These are phyloP conservation scores for Anhinga rufa DNA, from an alignment of 2,113 vertebrate genomes.

Conservation along the genomic window DNA sequence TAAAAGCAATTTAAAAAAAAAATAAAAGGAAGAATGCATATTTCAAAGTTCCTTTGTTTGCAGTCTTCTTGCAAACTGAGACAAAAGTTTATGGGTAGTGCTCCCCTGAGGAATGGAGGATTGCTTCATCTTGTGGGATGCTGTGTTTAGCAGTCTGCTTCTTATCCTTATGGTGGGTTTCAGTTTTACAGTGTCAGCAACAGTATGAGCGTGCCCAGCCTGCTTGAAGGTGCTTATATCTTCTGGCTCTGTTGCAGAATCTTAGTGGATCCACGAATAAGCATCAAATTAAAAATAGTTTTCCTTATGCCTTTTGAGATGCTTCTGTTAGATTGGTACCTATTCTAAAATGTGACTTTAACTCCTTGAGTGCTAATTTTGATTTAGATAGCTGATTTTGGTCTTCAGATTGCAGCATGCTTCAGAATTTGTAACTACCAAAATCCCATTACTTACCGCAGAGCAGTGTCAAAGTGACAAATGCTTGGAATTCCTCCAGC, in stretches of 20 bases:
- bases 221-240: background rate
- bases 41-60: background rate
- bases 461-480: conserved; percentile 32
- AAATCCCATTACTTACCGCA: background rate
- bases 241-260: background rate
- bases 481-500: conserved; percentile 43
- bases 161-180: background rate
- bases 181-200: background rate
- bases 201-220: background rate
- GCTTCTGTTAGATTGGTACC: background rate
- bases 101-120: background rate
- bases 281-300: background rate
- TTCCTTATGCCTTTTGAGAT: background rate
- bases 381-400: background rate
- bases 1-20: background rate
- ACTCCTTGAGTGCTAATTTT: background rate
- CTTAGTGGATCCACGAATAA: background rate
- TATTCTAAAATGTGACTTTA: background rate
- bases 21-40: rapidly evolving
- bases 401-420: background rate
- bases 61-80: background rate
- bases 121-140: background rate
- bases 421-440: conserved; percentile 1
- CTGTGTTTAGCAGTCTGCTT: background rate
- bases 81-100: background rate